Evolutionary conservation across 1,140 invertebrate species (phyloP).

Genomic region (Macrobrachium rosenbergii): DNA sequence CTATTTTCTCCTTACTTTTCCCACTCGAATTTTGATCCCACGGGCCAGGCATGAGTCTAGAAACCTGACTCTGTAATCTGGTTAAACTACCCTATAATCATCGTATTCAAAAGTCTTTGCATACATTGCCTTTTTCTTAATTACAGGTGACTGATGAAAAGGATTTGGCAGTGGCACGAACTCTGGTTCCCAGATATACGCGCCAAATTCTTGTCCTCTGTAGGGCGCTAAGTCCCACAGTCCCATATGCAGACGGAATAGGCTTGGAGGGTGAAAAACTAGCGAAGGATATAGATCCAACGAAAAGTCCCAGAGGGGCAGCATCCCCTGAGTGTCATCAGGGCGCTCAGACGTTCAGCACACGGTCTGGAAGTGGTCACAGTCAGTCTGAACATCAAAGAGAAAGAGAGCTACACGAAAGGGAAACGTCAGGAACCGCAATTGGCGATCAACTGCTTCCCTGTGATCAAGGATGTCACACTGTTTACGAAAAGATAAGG

Average conservation of each 20-base stretch:
- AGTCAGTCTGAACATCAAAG: no score
- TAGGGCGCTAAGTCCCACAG: neutral
- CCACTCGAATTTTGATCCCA: no score
- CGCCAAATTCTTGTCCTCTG: constrained; percentile 18
- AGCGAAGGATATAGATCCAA: neutral
- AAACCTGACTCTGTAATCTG: neutral
- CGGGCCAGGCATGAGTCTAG: neutral
- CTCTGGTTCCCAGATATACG: constrained; percentile 6
- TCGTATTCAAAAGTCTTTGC: neutral
- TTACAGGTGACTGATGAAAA: constrained; percentile 42
- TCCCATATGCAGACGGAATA: neutral
- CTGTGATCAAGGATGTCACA: no score
- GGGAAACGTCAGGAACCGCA: no score
- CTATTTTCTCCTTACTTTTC: no score
- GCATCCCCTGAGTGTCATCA: neutral
- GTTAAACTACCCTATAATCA: no score
- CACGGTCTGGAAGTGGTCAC: no score
- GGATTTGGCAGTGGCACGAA: constrained; percentile 45
- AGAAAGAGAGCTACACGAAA: no score
- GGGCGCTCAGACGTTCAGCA: no score
- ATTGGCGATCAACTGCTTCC: no score
- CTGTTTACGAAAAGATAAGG: no score
- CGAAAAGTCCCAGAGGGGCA: neutral
- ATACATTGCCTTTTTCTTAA: neutral
- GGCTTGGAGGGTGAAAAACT: neutral